Conservation (phyloP, 2,113 vertebrate genomes). For the Asarcornis scutulata region DNA sequence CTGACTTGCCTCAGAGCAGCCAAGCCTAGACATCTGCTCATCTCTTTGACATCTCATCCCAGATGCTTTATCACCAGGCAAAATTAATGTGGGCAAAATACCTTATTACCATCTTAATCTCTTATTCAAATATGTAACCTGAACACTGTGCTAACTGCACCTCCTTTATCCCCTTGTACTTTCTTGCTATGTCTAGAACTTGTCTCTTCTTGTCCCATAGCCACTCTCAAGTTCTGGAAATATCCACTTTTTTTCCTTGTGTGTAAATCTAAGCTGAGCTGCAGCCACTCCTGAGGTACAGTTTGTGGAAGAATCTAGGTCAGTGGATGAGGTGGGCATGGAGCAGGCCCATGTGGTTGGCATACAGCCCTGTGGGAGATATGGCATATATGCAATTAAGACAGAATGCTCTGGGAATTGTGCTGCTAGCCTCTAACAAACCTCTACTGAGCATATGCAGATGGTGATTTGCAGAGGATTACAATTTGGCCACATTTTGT, state of each 20-base stretch:
- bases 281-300: conserved; percentile 24
- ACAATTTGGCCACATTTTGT: conserved; percentile 68
- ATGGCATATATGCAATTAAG: conserved; percentile 67
- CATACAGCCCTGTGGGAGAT: conserved; percentile 63
- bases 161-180: neutral
- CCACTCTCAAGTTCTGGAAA: neutral
- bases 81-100: conserved; percentile 38
- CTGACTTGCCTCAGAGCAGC: conserved; percentile 52
- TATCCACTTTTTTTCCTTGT: neutral
- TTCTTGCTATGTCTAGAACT: conserved; percentile 6
- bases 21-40: conserved; percentile 63
- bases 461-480: conserved; percentile 73
- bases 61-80: conserved; percentile 65
- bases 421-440: conserved; percentile 61
- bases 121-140: neutral
- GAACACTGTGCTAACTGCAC: neutral
- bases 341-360: conserved; percentile 67
- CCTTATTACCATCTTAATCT: conserved; percentile 19
- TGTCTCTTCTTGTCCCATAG: neutral
- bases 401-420: conserved; percentile 73
- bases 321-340: conserved; percentile 50
- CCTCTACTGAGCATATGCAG: conserved; percentile 64
- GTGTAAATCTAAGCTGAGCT: neutral
- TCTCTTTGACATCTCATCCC: conserved; percentile 68
- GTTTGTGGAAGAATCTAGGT: conserved; percentile 46